Conservation (phyloP, 2,888 invertebrate genomes). For the Melieria crassipennis region DNA sequence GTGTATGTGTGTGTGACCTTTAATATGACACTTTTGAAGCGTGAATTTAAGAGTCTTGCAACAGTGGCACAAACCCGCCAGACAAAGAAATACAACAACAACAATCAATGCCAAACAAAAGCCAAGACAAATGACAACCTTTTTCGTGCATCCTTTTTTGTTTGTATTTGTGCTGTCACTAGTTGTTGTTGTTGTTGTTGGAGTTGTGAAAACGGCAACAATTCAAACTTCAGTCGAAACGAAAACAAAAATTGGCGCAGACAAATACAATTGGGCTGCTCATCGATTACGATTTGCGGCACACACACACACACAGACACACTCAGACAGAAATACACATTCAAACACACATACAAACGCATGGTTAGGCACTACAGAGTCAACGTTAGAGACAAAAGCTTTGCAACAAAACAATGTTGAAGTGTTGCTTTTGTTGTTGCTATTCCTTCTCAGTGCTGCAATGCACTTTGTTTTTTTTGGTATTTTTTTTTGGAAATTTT, state of each 20-base stretch:
- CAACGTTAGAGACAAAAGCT: background rate
- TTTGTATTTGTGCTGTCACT: no score
- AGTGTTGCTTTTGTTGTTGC: background rate
- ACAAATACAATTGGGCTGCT: constrained; percentile 42
- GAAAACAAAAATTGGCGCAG: constrained; percentile 22
- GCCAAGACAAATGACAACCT: background rate
- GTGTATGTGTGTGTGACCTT: background rate
- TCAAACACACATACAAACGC: constrained; percentile 20
- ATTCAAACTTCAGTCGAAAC: constrained; percentile 26
- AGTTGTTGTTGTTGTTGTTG: no score
- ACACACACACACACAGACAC: constrained; percentile 33
- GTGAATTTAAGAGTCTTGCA: background rate
- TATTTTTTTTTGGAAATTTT: constrained; percentile 18
- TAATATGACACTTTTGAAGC: constrained; percentile 2
- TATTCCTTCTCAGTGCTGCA: background rate
- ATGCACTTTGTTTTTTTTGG: constrained; percentile 13
- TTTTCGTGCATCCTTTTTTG: background rate
- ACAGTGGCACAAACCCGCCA: background rate
- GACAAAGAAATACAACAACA: background rate
- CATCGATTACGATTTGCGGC: constrained; percentile 42
- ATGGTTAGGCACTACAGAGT: background rate
- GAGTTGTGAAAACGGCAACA: constrained; percentile 8
- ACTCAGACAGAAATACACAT: constrained; percentile 14
- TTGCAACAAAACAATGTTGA: background rate
- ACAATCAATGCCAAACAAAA: background rate